Base-by-base conservation (phyloP, 2,888 invertebrate genomes). In the Troilus luridus region DNA sequence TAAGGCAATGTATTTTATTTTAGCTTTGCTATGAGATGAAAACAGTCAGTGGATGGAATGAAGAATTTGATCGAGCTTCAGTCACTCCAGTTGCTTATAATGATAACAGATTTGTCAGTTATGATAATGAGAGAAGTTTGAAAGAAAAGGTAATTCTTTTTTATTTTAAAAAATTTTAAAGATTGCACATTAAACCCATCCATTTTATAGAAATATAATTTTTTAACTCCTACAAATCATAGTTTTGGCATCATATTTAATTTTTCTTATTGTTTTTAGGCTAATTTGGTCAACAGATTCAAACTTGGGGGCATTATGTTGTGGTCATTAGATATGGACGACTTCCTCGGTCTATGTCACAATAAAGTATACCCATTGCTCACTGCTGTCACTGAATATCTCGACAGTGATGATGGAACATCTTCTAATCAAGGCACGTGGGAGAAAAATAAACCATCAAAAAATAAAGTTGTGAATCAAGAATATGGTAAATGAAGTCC, bases 281-380 rank as follows among this genome's bases (percentile, higher is more conserved):
- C 89, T 0, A 91, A 91, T 64, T 88, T 91, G 27, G 85, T 91
- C 14, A 64, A 88, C 19, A 17, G n/a, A 24, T 77, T 59, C 19
- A 58, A 60, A 17, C 90, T 92, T 10, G 91, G 72, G 24, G 92
- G 92, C 19, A 90, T 90, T 3, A 64, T 62, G 27, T 12, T 92
- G 17, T 92, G 88, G 89, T 90, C 91, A 11, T 59, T 92, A n/a
- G 92, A 92, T 58, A 91, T 89, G 56, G 92, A 92, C 58, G 92
- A 92, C 59, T 92, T 91, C 60, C 77, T 54, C 27, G 89, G 88
- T 5, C n/a, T 88, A 0, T 92, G 92, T 24, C 59, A 77, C 58
- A 81, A 91, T 10, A 8, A 54, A 21, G 91, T 56, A 54, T 91
- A 91, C n/a, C 91, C 91, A 0, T 6, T 91, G 41, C 64, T 91